A percentile compares a stretch with the other conserved stretches of the same genome.
These are phyloP conservation scores for Gymnocheta viridis DNA, from an alignment of 2,888 invertebrate genomes.

Conservation along the genomic window DNA sequence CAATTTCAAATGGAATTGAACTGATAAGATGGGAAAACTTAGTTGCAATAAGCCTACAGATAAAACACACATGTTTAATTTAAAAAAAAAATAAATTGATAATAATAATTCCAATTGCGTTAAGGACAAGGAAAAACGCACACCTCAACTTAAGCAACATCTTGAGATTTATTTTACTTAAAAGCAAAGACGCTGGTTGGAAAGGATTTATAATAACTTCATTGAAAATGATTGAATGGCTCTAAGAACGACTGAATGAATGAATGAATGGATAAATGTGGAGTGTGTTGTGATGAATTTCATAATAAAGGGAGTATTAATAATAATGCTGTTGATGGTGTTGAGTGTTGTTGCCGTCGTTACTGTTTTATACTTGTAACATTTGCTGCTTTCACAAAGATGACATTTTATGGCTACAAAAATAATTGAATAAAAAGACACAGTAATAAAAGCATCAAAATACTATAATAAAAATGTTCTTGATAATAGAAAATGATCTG, in stretches of 20 bases:
- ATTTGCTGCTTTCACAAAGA: constrained; percentile 50
- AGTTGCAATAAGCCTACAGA: constrained; percentile 46
- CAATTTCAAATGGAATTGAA: constrained; percentile 54
- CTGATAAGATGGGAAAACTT: constrained; percentile 17
- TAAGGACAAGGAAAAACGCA: neutral
- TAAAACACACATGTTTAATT: constrained; percentile 19
- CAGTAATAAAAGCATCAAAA: constrained; percentile 38
- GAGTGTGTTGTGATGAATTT: constrained; percentile 47
- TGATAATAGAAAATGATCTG: constrained; percentile 53
- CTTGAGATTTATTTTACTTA: constrained; percentile 52
- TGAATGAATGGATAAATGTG: constrained; percentile 23
- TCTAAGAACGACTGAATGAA: constrained; percentile 24
- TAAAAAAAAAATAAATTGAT: neutral
- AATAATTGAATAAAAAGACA: constrained; percentile 11
- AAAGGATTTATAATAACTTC: constrained; percentile 65
- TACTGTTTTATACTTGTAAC: constrained; percentile 40
- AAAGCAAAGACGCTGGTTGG: constrained; percentile 28
- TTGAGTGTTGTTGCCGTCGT: constrained; percentile 9
- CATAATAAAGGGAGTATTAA: constrained; percentile 49
- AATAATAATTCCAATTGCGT: constrained; percentile 4
- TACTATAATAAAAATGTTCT: constrained; percentile 19
- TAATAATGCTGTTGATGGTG: constrained; percentile 32
- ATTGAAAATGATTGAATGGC: constrained; percentile 59
- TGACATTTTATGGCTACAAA: constrained; percentile 56
- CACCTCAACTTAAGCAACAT: constrained; percentile 33